A percentile compares a stretch with the other conserved stretches of the same genome.
phyloP scores from a whole-genome alignment of 2,888 invertebrate species.

The Temnothorax rugatulus region DNA sequence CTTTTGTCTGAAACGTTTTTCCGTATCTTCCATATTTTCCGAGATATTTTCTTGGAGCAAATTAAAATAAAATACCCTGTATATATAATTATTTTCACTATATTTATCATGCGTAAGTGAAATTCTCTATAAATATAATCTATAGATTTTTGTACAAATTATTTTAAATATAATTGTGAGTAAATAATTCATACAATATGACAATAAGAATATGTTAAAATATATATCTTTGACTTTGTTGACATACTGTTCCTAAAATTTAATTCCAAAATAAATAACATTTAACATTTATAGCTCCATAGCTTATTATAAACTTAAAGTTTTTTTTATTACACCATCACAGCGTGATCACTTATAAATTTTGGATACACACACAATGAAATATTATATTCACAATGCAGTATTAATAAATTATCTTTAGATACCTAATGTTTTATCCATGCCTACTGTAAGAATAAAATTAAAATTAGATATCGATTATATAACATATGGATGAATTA shows the following conservation, averaged over 20 bases:
- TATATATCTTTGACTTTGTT: not conserved
- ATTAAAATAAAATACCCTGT: too few species aligned
- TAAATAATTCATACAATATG: not conserved
- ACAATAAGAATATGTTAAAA: not conserved
- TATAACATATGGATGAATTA: not conserved
- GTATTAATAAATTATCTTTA: constrained; percentile 83
- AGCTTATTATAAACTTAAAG: constrained; percentile 59
- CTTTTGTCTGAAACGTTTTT: too few species aligned
- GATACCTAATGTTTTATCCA: constrained; percentile 85
- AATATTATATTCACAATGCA: constrained; percentile 82
- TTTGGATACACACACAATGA: constrained; percentile 73
- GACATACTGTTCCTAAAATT: not conserved
- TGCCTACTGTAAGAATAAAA: constrained; percentile 83
- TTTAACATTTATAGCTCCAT: constrained; percentile 69
- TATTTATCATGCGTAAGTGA: not conserved
- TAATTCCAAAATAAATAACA: constrained; percentile 46
- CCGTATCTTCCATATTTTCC: too few species aligned
- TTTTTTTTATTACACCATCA: constrained; percentile 75
- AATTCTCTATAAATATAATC: constrained; percentile 6
- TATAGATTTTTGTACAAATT: not conserved
- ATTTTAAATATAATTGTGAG: not conserved
- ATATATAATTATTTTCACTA: too few species aligned
- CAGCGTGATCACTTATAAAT: constrained; percentile 78
- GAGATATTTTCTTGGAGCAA: too few species aligned
- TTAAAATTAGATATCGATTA: constrained; percentile 61